Conservation (phyloP, 2,797 vertebrate genomes). For the Lagorchestes hirsutus region DNA sequence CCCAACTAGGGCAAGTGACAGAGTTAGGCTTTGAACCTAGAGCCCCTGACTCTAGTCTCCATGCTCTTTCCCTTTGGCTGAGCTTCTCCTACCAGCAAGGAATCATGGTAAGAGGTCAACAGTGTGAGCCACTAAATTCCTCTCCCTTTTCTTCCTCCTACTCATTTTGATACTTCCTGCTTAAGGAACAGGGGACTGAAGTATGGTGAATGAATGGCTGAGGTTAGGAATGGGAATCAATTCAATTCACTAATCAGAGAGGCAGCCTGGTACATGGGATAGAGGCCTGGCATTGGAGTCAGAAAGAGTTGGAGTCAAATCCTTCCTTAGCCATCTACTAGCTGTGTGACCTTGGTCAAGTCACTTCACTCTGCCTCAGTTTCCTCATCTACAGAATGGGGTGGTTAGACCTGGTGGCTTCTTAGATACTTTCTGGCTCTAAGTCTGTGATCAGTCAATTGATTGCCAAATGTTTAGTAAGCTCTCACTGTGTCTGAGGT, state of each 20-base stretch:
- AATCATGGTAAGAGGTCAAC: not conserved
- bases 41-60: not conserved
- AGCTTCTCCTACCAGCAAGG: not conserved
- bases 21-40: not conserved
- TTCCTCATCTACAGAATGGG: not conserved
- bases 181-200: not conserved
- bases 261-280: not conserved
- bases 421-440: no score
- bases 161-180: not conserved
- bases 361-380: not conserved
- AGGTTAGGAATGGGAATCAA: not conserved
- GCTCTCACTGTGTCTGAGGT: no score
- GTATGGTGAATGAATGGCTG: not conserved
- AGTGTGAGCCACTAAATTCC: not conserved
- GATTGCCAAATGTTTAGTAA: no score
- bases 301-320: not conserved
- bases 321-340: not conserved
- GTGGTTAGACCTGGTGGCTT: no score
- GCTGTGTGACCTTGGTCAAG: no score
- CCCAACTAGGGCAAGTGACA: not conserved
- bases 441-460: no score
- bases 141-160: not conserved
- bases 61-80: not conserved
- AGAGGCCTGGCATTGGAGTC: not conserved
- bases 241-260: not conserved